Conservation (phyloP, 1,140 invertebrate genomes). For the Brachionus koreanus region DNA sequence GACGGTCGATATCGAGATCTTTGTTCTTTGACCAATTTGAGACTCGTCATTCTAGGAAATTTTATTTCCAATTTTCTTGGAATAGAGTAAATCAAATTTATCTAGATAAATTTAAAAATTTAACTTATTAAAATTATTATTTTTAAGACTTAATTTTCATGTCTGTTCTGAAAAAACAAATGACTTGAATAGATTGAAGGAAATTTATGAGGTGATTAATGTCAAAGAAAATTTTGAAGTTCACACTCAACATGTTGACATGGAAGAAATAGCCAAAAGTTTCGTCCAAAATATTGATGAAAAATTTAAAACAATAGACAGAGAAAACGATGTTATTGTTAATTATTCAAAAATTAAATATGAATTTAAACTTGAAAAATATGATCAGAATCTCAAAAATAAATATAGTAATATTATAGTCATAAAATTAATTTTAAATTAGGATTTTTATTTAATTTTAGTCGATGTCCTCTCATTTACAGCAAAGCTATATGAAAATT, state of each 20-base stretch:
- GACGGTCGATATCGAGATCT: neutral
- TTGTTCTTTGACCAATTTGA: conserved; percentile 1
- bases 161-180: neutral
- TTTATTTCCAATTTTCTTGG: neutral
- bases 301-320: neutral
- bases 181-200: neutral
- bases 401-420: neutral
- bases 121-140: neutral
- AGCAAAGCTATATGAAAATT: neutral
- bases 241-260: neutral
- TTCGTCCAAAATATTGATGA: neutral
- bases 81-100: neutral
- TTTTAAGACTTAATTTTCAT: neutral
- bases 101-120: neutral
- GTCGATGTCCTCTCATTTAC: neutral
- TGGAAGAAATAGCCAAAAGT: neutral
- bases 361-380: neutral
- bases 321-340: neutral
- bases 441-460: neutral
- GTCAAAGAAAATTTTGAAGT: neutral
- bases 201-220: neutral
- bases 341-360: neutral
- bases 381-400: neutral
- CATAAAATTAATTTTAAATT: neutral
- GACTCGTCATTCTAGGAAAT: neutral